Evolutionary conservation across 2,797 vertebrate species (phyloP), one percentile per base, ranked within the genome.

Genomic region (Premnoplex brunnescens): DNA sequence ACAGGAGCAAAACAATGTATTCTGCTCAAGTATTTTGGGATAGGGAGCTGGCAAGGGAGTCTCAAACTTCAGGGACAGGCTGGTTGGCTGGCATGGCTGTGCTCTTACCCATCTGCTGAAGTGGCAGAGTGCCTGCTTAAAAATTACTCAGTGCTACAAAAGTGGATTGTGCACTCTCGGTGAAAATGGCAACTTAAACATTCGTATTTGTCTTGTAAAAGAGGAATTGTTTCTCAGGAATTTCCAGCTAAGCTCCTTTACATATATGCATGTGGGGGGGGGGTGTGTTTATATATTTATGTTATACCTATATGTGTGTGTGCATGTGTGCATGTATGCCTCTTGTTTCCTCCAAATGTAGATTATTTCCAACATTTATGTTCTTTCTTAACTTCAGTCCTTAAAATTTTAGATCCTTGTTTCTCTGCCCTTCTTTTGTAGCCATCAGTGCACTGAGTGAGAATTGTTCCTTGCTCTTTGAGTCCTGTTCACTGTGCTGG

Each of bases 211-310:
- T 54, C 87, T 74, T 55, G 27, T 56, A 46, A 34, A 67, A 62
- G 63, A 37, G 11, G 7, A 46, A 24, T 9, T 3, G 0, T 22
- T 82, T 79, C 20, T 77, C 41, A 21, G 56, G 28, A 55, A 24
- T n/a, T 54, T 81, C 56, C 8, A 1, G 6, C 18, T 56, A 41
- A 39, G 14, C 56, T 60, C 48, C 19, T 67, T 60, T 27, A 7
- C 18, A 6, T 14, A 23, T 60, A 10, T 22, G 2, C 16, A 4
- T 32, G 9, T 3, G 1, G 10, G 46, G 0, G 0, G 14, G 3
- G 30, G 3, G 15, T 22, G 10, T 44, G 4, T 41, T 1, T 67
- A 5, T 23, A 3, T 28, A 8, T 73, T 68, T 78, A 14, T 21
- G 24, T 44, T 48, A 8, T 6, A 4, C 6, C 22, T 16, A 1